phyloP scores from a whole-genome alignment of 2,797 vertebrate species.

The Manis crassicaudata region DNA sequence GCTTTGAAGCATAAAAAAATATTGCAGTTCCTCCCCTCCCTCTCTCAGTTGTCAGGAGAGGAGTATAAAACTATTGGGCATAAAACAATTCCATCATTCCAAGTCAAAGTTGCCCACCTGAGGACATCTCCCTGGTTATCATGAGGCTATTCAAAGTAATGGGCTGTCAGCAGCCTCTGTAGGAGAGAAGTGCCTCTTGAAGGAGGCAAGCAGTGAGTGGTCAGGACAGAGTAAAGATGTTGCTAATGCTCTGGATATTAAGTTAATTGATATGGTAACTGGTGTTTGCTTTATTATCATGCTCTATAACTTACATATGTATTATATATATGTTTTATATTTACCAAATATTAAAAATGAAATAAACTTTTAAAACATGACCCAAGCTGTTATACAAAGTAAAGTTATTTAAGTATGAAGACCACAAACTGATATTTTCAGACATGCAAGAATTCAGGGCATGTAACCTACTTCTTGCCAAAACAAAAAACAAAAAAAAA shows the following conservation, averaged over 20 bases:
- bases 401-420: not conserved
- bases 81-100: not conserved
- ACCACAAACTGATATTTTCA: not conserved
- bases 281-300: not conserved
- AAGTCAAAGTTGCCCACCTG: not conserved
- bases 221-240: not conserved
- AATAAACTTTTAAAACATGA: slow-evolving; percentile 6
- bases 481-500: not conserved
- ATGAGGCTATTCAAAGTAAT: not conserved
- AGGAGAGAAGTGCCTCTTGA: not conserved
- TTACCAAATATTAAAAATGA: not conserved
- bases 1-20: not conserved
- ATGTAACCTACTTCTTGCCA: not conserved
- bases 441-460: not conserved
- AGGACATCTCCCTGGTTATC: not conserved
- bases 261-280: not conserved
- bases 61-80: not conserved
- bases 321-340: not conserved
- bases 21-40: not conserved
- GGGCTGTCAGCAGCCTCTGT: not conserved
- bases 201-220: not conserved
- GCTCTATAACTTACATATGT: not conserved
- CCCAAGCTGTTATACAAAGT: not conserved
- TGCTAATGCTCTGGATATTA: not conserved
- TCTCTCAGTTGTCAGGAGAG: not conserved